Evolutionary conservation across 2,888 invertebrate species (phyloP).

Genomic region (Pollenia amentaria): DNA sequence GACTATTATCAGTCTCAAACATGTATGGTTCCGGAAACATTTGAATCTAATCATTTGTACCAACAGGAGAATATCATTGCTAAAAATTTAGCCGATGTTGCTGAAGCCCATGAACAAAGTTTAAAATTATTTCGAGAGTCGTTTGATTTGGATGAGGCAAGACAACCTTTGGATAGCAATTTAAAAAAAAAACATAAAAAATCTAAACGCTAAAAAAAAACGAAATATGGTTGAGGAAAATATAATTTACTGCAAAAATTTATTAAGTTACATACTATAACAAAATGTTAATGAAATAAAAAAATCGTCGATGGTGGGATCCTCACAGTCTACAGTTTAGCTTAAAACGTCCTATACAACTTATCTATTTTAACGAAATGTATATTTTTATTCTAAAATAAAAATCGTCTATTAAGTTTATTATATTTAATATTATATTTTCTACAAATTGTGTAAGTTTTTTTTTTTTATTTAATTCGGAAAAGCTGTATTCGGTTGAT

Average conservation of each 20-base stretch:
- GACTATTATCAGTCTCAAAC: constrained; percentile 80
- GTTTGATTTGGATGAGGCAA: constrained; percentile 56
- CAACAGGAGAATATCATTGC: constrained; percentile 51
- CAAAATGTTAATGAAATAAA: background rate
- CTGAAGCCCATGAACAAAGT: constrained; percentile 71
- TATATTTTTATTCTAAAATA: constrained; percentile 66
- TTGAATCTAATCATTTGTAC: constrained; percentile 60
- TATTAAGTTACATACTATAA: no score
- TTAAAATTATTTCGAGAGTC: constrained; percentile 69
- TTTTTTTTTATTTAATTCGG: background rate
- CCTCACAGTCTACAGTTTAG: constrained; percentile 44
- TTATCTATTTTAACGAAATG: constrained; percentile 55
- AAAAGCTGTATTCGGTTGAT: no score
- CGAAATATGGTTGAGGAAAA: constrained; percentile 8
- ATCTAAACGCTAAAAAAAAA: constrained; percentile 57
- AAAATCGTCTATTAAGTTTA: constrained; percentile 58
- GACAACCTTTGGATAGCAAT: constrained; percentile 9
- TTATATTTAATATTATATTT: constrained; percentile 9
- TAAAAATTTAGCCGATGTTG: constrained; percentile 67
- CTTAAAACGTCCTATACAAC: constrained; percentile 62
- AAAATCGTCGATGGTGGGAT: constrained; percentile 29
- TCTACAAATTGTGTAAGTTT: background rate
- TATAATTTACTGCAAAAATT: background rate
- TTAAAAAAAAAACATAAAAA: constrained; percentile 69
- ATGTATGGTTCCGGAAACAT: constrained; percentile 74